Evolutionary conservation across 2,113 vertebrate genomes (phyloP).

Genomic region (Pogonocichla stellata): DNA sequence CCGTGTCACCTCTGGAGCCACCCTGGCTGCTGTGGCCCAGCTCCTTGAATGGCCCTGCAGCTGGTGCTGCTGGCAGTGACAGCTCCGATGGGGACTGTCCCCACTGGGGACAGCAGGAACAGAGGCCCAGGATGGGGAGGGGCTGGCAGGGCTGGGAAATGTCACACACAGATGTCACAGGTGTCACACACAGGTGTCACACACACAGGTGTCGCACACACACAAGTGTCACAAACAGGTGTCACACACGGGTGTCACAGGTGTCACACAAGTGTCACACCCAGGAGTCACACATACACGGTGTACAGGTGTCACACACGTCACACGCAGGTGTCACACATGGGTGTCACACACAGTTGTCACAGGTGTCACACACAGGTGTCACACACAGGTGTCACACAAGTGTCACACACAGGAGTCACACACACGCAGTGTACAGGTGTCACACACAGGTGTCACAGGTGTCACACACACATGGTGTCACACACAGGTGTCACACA

Average conservation of each 20-base stretch:
- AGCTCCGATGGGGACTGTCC: neutral
- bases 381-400: neutral
- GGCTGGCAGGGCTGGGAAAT: neutral
- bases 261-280: neutral
- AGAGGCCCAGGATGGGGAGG: rapidly evolving
- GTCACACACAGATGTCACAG: no score
- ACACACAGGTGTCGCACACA: neutral
- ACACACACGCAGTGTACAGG: no score
- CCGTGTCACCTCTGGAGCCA: neutral
- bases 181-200: no score
- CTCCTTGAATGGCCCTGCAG: neutral
- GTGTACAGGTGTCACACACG: neutral
- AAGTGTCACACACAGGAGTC: rapidly evolving
- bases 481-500: no score
- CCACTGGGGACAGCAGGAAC: neutral
- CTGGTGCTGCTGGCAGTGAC: neutral
- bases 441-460: neutral
- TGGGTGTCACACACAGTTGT: neutral
- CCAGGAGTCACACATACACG: neutral
- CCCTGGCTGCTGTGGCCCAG: neutral
- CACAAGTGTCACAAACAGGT: neutral
- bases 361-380: neutral
- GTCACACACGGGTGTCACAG: neutral
- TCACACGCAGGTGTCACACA: neutral
- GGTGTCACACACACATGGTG: neutral